Evolutionary conservation across 2,797 vertebrate genomes (phyloP), one percentile per base, ranked within the genome.

Genomic region (Craterocephalus amniculus): DNA sequence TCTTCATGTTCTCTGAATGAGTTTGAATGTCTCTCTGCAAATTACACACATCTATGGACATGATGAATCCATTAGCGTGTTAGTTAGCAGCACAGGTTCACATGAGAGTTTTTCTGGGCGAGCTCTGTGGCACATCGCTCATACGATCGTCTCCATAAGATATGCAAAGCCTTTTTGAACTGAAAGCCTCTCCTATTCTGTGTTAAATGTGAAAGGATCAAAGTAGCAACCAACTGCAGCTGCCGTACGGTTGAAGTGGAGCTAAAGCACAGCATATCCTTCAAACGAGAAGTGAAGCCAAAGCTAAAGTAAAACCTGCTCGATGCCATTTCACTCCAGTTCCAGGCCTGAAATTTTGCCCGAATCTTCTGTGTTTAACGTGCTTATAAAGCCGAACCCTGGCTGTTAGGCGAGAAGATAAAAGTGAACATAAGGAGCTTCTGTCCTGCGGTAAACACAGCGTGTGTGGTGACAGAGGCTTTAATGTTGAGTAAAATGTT

Each of bases 391-490:
- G 58, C 32, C 16, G 0, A 58, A 45, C 1, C 13, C 18, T 11
- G 60, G 0, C 32, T 29, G 26, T 59, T 4, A 43, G 26, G 14
- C 16, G 11, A 49, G 45, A 54, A 14, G 0, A 18, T 5, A 6
- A 4, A 55, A 58, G 35, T 3, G 16, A n/a, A 1, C 31, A 22
- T 16, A 35, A 9, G 45, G 51, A 13, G 63, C n/a, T 55, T 40
- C 13, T 5, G 34, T 3, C 48, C 27, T 26, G 62, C 38, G 27
- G 14, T 11, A 24, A 35, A 56, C 29, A 22, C 67, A n/a, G 6
- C 2, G 34, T 49, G 64, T 29, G 12, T 56, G 55, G 14, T n/a
- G 27, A 45, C 29, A 20, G 61, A 51, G 3, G 70, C 73, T 57
- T 22, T 10, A 8, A 16, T 22, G 11, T 59, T 63, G 45, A 70